These are phyloP conservation scores for Aramus guarauna DNA, from an alignment of 2,113 vertebrate genomes.

Conservation along the genomic window DNA sequence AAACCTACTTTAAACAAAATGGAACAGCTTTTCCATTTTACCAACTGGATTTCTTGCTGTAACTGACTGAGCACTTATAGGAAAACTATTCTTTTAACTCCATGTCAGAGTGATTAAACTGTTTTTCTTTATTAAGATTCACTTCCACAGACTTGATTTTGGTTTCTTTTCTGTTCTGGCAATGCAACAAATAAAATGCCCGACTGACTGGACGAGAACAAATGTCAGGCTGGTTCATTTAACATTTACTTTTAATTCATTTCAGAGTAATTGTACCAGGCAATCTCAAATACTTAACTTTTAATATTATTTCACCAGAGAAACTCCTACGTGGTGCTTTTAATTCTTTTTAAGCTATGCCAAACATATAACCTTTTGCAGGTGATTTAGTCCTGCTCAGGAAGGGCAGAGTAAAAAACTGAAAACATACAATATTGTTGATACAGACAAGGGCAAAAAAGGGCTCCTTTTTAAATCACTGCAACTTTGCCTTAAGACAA, in stretches of 20 bases:
- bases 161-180: slow-evolving; percentile 31
- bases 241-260: slow-evolving; percentile 62
- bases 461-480: neutral
- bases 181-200: slow-evolving; percentile 36
- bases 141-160: neutral
- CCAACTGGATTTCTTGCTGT: neutral
- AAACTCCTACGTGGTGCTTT: slow-evolving; percentile 24
- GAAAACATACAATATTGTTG: neutral
- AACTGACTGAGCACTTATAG: neutral
- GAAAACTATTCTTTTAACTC: neutral
- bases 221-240: neutral
- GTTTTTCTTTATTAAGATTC: neutral
- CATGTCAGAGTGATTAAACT: neutral
- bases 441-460: neutral
- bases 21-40: neutral
- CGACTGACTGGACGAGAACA: neutral
- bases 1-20: neutral
- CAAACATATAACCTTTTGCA: neutral
- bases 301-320: slow-evolving; percentile 28
- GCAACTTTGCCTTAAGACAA: neutral
- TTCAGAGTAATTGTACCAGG: slow-evolving; percentile 62
- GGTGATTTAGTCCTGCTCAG: neutral
- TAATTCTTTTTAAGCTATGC: slow-evolving; percentile 50
- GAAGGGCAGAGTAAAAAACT: neutral
- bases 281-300: slow-evolving; percentile 49